Evolutionary conservation across 2,113 vertebrate species (phyloP).

Genomic region (Alosa alosa): DNA sequence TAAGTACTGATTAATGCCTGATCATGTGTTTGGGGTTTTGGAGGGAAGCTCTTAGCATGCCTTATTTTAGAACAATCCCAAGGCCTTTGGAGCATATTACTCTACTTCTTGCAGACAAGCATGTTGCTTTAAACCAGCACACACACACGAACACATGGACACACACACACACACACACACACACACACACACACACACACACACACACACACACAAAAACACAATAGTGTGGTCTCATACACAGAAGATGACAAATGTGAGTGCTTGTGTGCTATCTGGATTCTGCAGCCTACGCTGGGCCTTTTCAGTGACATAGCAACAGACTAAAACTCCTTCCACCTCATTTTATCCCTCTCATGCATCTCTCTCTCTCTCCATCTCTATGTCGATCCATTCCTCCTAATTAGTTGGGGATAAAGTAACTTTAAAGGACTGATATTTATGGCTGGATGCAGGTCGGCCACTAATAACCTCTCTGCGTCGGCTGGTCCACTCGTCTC

Average conservation of each 20-base stretch:
- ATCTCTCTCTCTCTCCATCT: too few species aligned
- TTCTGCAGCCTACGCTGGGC: too few species aligned
- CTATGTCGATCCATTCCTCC: background rate
- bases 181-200: background rate
- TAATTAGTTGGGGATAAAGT: background rate
- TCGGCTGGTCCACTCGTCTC: background rate
- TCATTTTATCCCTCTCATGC: too few species aligned
- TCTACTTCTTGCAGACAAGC: background rate
- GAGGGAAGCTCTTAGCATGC: background rate
- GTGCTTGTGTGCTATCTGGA: too few species aligned
- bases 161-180: slow-evolving; percentile 32
- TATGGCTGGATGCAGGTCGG: background rate
- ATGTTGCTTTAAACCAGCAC: background rate
- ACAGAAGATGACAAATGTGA: too few species aligned
- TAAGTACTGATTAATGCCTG: background rate
- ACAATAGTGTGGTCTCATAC: slow-evolving; percentile 36
- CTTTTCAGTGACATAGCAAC: slow-evolving; percentile 12
- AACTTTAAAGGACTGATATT: slow-evolving; percentile 5
- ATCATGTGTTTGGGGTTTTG: background rate
- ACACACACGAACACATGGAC: slow-evolving; percentile 6
- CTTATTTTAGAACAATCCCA: background rate
- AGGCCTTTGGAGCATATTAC: background rate
- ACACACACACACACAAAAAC: slow-evolving; percentile 34
- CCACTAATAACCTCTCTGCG: background rate
- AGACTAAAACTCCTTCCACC: background rate